A percentile compares a stretch with the other conserved stretches of the same genome.
These are phyloP conservation scores for Eulemur macaco DNA, from an alignment of 2,113 vertebrate genomes.

Conservation along the genomic window DNA sequence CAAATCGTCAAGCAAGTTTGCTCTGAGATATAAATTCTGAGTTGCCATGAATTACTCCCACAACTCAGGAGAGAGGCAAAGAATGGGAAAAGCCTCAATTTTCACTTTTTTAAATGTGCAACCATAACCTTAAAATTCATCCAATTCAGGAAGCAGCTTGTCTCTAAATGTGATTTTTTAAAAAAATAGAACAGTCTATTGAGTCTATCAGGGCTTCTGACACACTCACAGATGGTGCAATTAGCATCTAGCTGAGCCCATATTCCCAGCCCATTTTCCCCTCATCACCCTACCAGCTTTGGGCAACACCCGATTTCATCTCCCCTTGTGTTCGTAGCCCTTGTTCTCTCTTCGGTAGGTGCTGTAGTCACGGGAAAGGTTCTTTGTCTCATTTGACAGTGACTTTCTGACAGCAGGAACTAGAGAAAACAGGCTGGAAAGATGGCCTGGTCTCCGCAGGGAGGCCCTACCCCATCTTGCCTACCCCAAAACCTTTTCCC, in stretches of 20 bases:
- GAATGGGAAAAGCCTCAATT: conserved; percentile 61
- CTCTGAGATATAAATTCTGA: conserved; percentile 52
- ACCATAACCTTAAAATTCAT: conserved; percentile 76
- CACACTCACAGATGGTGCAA: conserved; percentile 65
- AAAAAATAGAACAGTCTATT: conserved; percentile 54
- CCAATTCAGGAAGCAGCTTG: conserved; percentile 76
- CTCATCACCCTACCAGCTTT: conserved; percentile 1
- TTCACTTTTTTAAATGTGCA: conserved; percentile 74
- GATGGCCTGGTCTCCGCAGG: not conserved
- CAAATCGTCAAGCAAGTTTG: conserved; percentile 38
- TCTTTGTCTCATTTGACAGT: not conserved
- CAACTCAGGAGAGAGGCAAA: conserved; percentile 54
- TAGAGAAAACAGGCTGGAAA: not conserved
- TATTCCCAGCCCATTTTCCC: not conserved
- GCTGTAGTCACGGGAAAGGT: not conserved
- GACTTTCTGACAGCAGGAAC: not conserved
- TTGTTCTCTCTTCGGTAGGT: not conserved
- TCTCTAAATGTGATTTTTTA: conserved; percentile 50
- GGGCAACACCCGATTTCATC: not conserved
- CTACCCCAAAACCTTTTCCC: not conserved
- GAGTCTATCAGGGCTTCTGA: conserved; percentile 56
- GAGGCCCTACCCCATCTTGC: not conserved
- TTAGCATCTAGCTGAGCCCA: conserved; percentile 42
- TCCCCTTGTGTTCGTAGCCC: not conserved
- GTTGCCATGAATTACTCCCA: conserved; percentile 58